These are phyloP conservation scores for Trochalopteron elliotii DNA, from an alignment of 2,113 vertebrate species.

Conservation along the genomic window DNA sequence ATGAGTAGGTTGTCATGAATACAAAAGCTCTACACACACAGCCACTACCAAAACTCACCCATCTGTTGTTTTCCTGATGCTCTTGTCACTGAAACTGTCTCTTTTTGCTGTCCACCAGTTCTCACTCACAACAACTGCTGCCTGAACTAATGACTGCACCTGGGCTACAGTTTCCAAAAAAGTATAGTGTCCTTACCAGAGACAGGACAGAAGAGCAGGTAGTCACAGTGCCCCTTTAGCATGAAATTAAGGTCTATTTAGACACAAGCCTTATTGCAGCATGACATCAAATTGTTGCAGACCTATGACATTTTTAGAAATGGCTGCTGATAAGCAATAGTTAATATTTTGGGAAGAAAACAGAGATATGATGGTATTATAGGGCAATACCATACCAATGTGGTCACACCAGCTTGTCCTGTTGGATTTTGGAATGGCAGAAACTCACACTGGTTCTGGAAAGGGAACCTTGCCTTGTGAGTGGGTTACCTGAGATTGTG, in stretches of 20 bases:
- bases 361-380: neutral
- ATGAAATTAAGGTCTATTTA: neutral
- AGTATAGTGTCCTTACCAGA: neutral
- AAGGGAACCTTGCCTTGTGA: neutral
- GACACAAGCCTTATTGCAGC: neutral
- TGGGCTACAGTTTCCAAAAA: neutral
- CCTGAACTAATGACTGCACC: neutral
- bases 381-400: neutral
- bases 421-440: neutral
- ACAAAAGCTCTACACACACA: neutral
- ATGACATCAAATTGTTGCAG: neutral
- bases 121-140: neutral
- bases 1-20: slow-evolving; percentile 13
- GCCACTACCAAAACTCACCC: neutral
- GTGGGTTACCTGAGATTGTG: neutral
- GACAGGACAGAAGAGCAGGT: neutral
- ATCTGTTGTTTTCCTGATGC: neutral
- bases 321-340: neutral
- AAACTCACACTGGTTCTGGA: neutral
- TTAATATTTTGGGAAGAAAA: neutral
- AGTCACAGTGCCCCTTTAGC: neutral
- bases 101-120: neutral
- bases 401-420: neutral
- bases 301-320: neutral
- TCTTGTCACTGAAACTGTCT: neutral